Conservation (phyloP, 2,797 vertebrate genomes). For the Ciconia nigra region DNA sequence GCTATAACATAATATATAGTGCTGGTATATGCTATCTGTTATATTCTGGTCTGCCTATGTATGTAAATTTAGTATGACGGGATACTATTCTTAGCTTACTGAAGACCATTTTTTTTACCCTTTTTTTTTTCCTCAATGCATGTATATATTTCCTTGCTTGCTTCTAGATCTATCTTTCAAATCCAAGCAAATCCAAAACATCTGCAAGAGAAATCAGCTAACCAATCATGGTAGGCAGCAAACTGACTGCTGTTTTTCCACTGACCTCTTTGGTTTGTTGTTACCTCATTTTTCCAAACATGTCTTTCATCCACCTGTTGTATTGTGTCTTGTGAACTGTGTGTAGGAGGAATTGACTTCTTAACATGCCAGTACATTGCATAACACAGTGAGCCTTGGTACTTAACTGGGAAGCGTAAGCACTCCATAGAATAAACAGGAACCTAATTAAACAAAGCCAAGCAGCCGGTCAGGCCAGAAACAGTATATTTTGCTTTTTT, state of each 20-base stretch:
- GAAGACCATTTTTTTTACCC: too few relatives aligned
- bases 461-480: not conserved
- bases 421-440: not conserved
- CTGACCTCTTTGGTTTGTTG: not conserved
- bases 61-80: not conserved
- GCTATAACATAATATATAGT: not conserved
- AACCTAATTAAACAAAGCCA: not conserved
- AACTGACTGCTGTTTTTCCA: slow-evolving; percentile 9
- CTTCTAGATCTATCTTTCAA: not conserved
- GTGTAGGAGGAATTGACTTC: not conserved
- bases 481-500: not conserved
- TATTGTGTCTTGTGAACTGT: not conserved
- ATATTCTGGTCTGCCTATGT: not conserved
- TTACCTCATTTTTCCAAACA: slow-evolving; percentile 37
- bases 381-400: not conserved
- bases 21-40: not conserved
- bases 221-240: not conserved
- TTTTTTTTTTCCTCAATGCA: not conserved
- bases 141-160: not conserved
- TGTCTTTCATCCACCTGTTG: slow-evolving; percentile 32
- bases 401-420: not conserved
- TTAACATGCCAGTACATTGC: not conserved
- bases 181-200: not conserved
- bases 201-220: not conserved
- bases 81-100: not conserved